phyloP scores from a whole-genome alignment of 92 coral and sea anemone genomes.

The Palythoa caribaeorum region DNA sequence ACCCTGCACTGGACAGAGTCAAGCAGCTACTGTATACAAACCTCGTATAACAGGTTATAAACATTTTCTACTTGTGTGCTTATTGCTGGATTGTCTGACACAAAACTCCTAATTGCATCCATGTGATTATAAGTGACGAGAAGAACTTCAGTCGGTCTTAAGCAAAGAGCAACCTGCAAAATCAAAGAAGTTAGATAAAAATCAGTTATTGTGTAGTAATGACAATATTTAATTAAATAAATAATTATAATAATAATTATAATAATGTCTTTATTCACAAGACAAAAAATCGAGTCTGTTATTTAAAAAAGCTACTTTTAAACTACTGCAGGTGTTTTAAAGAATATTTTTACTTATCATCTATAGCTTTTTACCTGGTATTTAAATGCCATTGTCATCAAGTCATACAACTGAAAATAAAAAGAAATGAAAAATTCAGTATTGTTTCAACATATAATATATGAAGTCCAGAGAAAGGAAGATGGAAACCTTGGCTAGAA shows the following conservation, averaged over 20 bases:
- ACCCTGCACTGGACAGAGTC: too few species aligned
- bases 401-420: slow-evolving; percentile 82
- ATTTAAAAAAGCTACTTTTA: not conserved
- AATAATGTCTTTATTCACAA: not conserved
- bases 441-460: not conserved
- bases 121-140: slow-evolving; percentile 95
- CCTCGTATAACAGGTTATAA: slow-evolving; percentile 91
- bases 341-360: not conserved
- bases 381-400: slow-evolving; percentile 99
- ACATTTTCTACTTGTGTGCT: slow-evolving; percentile 98
- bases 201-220: not conserved
- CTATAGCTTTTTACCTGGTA: slow-evolving; percentile 80
- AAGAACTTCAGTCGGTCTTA: slow-evolving; percentile 91
- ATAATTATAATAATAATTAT: not conserved
- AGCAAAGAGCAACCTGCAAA: slow-evolving; percentile 84
- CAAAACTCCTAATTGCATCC: slow-evolving; percentile 98
- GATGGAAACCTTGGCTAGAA: too few species aligned
- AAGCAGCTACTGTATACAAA: slow-evolving; percentile 7
- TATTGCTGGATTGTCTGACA: slow-evolving; percentile 92
- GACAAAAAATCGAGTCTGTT: too few species aligned
- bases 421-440: not conserved
- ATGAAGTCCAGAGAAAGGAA: not conserved
- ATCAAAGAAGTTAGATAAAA: not conserved
- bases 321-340: too few species aligned
- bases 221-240: not conserved